Percentiles rank a stretch among this genome's conserved stretches.
Conservation (phyloP, 2,888 invertebrate genomes). For the Pediacus dermestoides region DNA sequence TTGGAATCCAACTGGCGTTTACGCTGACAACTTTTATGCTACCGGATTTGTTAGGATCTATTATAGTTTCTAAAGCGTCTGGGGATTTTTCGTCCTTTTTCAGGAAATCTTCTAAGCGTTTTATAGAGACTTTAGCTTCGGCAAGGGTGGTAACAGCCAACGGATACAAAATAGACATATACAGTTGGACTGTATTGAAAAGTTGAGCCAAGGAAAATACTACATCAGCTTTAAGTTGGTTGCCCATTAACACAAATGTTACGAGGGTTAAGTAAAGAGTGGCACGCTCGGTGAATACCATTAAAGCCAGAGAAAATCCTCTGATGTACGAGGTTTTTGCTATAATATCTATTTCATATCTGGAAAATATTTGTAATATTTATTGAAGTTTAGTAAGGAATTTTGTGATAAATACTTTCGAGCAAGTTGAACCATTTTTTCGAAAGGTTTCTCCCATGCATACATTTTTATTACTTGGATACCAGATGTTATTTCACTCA, state of each 20-base stretch:
- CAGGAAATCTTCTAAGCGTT: conserved; percentile 36
- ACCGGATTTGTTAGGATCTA: conserved; percentile 35
- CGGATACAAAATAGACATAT: conserved; percentile 37
- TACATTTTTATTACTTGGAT: conserved; percentile 79
- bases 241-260: conserved; percentile 68
- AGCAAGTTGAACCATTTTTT: conserved; percentile 58
- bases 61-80: conserved; percentile 19
- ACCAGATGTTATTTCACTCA: conserved; percentile 71
- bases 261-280: conserved; percentile 79
- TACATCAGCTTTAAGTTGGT: conserved; percentile 56
- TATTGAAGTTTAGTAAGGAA: neutral
- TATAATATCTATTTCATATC: conserved; percentile 65
- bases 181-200: conserved; percentile 63
- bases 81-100: conserved; percentile 30
- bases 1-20: conserved; percentile 38
- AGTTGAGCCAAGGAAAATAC: conserved; percentile 76
- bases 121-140: conserved; percentile 37
- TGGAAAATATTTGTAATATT: conserved; percentile 6
- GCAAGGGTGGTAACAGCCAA: conserved; percentile 33
- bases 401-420: conserved; percentile 50
- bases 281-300: conserved; percentile 80
- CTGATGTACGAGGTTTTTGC: conserved; percentile 63
- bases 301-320: conserved; percentile 61
- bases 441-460: conserved; percentile 72
- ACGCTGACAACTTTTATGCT: conserved; percentile 27